Evolutionary conservation across 2,113 vertebrate species (phyloP).

Genomic region (Gymnogyps californianus): DNA sequence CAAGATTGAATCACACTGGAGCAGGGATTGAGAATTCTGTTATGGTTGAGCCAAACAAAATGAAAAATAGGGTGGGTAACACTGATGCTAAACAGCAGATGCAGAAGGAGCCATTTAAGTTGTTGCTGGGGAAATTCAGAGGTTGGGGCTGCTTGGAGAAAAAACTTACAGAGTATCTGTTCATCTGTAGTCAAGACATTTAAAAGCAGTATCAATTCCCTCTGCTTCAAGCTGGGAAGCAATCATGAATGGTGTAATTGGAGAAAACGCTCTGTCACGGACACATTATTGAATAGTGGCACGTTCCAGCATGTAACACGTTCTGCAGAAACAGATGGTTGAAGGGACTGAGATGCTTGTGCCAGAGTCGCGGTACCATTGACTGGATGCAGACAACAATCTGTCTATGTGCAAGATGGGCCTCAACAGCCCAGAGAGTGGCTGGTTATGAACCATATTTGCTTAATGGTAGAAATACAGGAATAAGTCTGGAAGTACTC

Average conservation of each 20-base stretch:
- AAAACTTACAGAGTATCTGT: not conserved
- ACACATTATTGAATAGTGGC: not conserved
- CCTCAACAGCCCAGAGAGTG: not conserved
- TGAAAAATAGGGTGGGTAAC: not conserved
- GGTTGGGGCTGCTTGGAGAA: not conserved
- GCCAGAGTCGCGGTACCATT: not conserved
- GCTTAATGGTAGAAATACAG: not conserved
- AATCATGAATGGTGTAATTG: accelerated
- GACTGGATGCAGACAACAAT: not conserved
- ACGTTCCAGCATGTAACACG: not conserved
- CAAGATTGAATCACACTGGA: not conserved
- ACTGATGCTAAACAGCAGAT: not conserved
- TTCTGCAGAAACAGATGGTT: not conserved
- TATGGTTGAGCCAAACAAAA: not conserved
- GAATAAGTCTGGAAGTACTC: not conserved
- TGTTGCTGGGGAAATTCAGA: not conserved
- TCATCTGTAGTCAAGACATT: not conserved
- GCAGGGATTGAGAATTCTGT: not conserved
- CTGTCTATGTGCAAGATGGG: not conserved
- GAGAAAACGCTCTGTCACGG: not conserved
- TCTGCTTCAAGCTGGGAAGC: not conserved
- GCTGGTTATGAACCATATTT: not conserved
- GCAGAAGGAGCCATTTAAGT: not conserved
- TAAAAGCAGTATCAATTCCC: not conserved
- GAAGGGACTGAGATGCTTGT: not conserved